These are phyloP conservation scores for Glaucidium brasilianum DNA, from an alignment of 2,113 vertebrate species.

Conservation along the genomic window DNA sequence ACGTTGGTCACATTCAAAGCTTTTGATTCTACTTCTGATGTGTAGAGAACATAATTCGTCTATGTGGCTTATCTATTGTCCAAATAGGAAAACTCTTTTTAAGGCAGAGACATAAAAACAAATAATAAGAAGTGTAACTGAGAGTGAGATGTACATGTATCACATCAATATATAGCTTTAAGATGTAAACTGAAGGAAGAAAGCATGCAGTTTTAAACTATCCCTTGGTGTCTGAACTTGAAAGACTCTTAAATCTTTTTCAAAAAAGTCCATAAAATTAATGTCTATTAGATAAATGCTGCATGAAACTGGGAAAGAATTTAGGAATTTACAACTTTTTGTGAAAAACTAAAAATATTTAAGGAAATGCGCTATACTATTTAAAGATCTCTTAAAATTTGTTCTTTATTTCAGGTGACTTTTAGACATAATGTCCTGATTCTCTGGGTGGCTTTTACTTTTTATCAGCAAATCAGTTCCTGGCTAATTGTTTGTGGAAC, in stretches of 20 bases:
- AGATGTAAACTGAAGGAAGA: neutral
- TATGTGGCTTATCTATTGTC: neutral
- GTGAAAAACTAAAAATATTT: neutral
- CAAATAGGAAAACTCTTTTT: neutral
- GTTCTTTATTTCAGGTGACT: neutral
- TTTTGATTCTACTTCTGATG: slow-evolving; percentile 22
- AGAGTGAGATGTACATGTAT: neutral
- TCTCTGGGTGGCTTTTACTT: neutral
- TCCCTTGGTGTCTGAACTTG: neutral
- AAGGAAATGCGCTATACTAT: neutral
- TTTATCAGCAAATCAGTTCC: neutral
- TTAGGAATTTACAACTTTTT: neutral
- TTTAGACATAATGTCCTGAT: neutral
- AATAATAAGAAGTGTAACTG: neutral
- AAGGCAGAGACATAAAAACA: neutral
- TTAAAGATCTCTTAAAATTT: neutral
- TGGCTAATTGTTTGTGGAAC: neutral
- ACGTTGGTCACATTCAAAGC: neutral
- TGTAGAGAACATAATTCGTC: neutral
- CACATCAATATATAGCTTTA: neutral
- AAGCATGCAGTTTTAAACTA: neutral
- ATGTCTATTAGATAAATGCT: neutral
- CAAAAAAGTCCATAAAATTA: neutral
- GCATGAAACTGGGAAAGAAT: neutral
- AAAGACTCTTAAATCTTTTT: neutral